Evolutionary conservation across 1,140 invertebrate genomes (phyloP).

Genomic region (Agrypnia vestita): DNA sequence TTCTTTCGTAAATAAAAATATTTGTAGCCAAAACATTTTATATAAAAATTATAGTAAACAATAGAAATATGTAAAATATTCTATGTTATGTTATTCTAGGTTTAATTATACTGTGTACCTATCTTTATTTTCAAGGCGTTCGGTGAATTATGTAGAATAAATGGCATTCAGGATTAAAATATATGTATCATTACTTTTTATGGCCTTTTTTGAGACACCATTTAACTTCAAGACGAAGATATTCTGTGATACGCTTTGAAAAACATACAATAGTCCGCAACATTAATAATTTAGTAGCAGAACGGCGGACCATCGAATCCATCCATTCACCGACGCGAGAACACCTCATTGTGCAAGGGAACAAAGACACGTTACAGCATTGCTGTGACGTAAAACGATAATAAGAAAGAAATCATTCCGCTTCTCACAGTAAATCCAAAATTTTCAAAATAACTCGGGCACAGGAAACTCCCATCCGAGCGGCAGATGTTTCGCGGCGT

Average conservation of each 20-base stretch:
- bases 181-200: too few species aligned
- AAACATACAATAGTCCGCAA: too few species aligned
- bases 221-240: background rate
- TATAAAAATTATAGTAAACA: too few species aligned
- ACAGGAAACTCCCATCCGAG: conserved; percentile 45
- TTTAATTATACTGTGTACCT: too few species aligned
- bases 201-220: too few species aligned
- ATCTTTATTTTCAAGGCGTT: too few species aligned
- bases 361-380: conserved; percentile 2
- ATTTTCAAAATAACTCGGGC: conserved; percentile 17
- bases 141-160: too few species aligned
- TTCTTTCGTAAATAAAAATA: too few species aligned
- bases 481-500: conserved; percentile 42
- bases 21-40: too few species aligned
- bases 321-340: background rate
- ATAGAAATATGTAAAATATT: too few species aligned
- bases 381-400: conserved; percentile 24
- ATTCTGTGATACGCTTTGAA: background rate
- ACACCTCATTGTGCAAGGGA: background rate
- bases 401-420: conserved; percentile 7
- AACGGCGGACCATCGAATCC: conserved; percentile 12
- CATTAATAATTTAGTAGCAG: conserved; percentile 28
- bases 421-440: conserved; percentile 37
- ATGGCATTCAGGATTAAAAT: too few species aligned
- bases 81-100: too few species aligned